These are phyloP conservation scores for Austrofundulus limnaeus DNA, from an alignment of 2,113 vertebrate species.

Conservation along the genomic window DNA sequence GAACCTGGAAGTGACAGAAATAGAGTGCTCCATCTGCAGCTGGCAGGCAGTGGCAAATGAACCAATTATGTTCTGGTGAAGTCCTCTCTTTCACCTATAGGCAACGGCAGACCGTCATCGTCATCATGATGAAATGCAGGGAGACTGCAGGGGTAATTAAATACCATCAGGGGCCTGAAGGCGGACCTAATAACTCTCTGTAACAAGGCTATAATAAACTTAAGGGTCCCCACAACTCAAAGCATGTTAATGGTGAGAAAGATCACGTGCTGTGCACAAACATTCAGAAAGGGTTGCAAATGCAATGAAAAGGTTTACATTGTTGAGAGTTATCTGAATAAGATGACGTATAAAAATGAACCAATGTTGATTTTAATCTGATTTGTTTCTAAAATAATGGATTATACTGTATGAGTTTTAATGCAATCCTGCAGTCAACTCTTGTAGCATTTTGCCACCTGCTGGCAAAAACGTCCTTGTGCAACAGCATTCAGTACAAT, in stretches of 20 bases:
- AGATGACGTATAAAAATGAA: slow-evolving; percentile 23
- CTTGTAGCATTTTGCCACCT: slow-evolving; percentile 45
- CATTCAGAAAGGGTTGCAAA: slow-evolving; percentile 4
- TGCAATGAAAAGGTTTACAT: slow-evolving; percentile 26
- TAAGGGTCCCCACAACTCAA: slow-evolving; percentile 36
- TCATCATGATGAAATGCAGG: slow-evolving; percentile 64
- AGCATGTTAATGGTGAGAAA: slow-evolving; percentile 34
- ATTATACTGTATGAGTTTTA: not conserved
- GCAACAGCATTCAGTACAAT: not conserved
- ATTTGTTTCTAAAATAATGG: too few relatives aligned
- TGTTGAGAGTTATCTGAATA: slow-evolving; percentile 17
- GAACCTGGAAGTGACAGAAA: slow-evolving; percentile 67
- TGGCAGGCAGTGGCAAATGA: slow-evolving; percentile 68
- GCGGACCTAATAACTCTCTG: slow-evolving; percentile 64
- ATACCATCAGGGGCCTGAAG: slow-evolving; percentile 59
- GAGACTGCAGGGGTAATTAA: slow-evolving; percentile 64
- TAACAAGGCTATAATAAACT: slow-evolving; percentile 63
- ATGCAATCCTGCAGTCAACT: not conserved
- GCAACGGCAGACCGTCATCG: slow-evolving; percentile 60
- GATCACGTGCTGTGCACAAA: slow-evolving; percentile 27
- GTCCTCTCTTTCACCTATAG: slow-evolving; percentile 67
- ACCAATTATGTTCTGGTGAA: slow-evolving; percentile 66
- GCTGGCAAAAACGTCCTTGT: slow-evolving; percentile 32
- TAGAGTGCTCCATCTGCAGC: slow-evolving; percentile 71
- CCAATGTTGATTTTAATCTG: too few relatives aligned